Conservation (phyloP, 1,140 invertebrate genomes). For the Wiebesia pumilae region DNA sequence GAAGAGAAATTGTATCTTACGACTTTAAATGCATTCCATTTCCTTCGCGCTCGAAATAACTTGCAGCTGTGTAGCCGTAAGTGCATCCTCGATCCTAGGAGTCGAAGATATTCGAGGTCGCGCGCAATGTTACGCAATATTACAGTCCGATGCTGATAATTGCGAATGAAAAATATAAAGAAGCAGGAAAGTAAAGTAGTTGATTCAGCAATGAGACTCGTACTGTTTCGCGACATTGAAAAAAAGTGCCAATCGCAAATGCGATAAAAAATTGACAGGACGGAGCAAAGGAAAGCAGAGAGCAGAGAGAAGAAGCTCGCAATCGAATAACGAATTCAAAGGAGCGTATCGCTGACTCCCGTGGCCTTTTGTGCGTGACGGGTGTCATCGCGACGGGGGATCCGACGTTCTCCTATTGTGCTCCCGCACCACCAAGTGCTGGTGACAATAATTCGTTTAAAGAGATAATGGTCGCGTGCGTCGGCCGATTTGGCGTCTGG, state of each 20-base stretch:
- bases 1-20: too few species aligned
- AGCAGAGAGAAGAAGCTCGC: conserved; percentile 7
- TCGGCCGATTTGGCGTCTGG: background rate
- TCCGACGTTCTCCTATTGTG: background rate
- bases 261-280: background rate
- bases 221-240: conserved; percentile 1
- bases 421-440: background rate
- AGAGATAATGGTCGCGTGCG: background rate
- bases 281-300: background rate
- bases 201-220: background rate
- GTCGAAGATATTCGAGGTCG: too few species aligned
- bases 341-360: conserved; percentile 33
- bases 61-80: too few species aligned
- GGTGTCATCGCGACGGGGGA: conserved; percentile 15
- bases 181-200: background rate
- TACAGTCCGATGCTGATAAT: background rate
- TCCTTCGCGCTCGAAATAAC: too few species aligned
- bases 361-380: conserved; percentile 14
- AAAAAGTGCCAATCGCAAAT: conserved; percentile 23
- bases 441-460: conserved; percentile 8
- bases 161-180: background rate
- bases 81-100: too few species aligned
- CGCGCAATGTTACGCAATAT: background rate
- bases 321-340: conserved; percentile 31
- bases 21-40: too few species aligned